These are phyloP conservation scores for Brenthis ino DNA, from an alignment of 2,888 invertebrate species.

Conservation along the genomic window DNA sequence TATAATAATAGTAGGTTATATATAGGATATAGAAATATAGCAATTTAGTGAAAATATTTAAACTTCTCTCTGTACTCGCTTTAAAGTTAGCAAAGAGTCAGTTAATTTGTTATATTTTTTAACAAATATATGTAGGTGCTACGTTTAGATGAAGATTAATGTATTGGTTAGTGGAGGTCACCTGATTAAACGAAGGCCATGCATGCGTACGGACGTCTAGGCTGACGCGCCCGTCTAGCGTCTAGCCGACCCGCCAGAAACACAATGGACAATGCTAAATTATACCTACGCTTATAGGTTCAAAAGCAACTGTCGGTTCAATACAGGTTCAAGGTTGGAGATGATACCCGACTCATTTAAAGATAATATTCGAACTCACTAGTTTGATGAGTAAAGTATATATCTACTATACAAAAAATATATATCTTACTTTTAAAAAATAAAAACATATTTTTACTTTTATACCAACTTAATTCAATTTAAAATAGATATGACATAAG, in stretches of 20 bases:
- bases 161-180: slow-evolving; percentile 44
- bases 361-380: neutral
- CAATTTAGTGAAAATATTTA: too few relatives aligned
- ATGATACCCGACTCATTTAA: slow-evolving; percentile 42
- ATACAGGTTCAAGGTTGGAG: slow-evolving; percentile 62
- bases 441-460: too few relatives aligned
- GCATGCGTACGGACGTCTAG: slow-evolving; percentile 42
- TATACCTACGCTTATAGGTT: slow-evolving; percentile 58
- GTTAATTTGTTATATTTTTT: neutral
- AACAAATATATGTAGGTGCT: neutral
- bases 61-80: too few relatives aligned
- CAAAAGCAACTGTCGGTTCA: slow-evolving; percentile 56
- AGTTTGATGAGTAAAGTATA: too few relatives aligned
- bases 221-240: slow-evolving; percentile 36
- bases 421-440: too few relatives aligned
- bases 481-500: too few relatives aligned
- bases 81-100: too few relatives aligned
- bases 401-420: too few relatives aligned
- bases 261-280: slow-evolving; percentile 58
- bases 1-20: too few relatives aligned
- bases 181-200: slow-evolving; percentile 44
- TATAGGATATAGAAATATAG: too few relatives aligned
- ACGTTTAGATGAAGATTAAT: slow-evolving; percentile 33
- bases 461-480: too few relatives aligned
- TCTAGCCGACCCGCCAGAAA: slow-evolving; percentile 44